These are phyloP conservation scores for Bacillus rossius DNA, from an alignment of 1,140 invertebrate genomes.

Conservation along the genomic window DNA sequence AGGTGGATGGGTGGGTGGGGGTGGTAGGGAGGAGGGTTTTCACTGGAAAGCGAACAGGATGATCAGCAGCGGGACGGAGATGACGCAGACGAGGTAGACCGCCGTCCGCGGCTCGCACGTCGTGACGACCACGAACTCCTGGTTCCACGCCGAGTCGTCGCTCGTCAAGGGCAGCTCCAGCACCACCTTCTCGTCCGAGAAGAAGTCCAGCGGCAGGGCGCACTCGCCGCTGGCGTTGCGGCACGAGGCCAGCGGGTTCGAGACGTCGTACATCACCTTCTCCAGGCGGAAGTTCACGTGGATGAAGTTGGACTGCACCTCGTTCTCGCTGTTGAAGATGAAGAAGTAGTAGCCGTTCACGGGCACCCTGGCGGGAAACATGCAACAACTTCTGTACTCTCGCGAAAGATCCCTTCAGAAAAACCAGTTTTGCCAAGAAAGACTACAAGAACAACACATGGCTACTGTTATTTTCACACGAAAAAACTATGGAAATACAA, in stretches of 20 bases:
- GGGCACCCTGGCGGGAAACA: constrained; percentile 48
- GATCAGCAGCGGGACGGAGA: constrained; percentile 63
- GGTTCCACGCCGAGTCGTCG: constrained; percentile 62
- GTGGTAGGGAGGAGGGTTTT: too few relatives aligned
- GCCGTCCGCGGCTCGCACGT: constrained; percentile 66
- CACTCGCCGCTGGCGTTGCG: constrained; percentile 56
- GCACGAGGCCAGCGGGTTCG: constrained; percentile 46
- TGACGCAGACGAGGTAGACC: constrained; percentile 61
- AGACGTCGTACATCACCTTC: constrained; percentile 61
- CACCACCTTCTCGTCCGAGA: constrained; percentile 56
- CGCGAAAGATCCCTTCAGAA: too few relatives aligned
- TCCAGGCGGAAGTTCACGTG: constrained; percentile 59
- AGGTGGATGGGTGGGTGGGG: too few relatives aligned
- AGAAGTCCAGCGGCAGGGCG: constrained; percentile 58
- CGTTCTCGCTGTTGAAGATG: constrained; percentile 76
- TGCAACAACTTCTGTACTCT: too few relatives aligned
- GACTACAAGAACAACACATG: too few relatives aligned
- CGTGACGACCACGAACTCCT: constrained; percentile 64
- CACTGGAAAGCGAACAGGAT: constrained; percentile 66
- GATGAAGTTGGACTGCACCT: constrained; percentile 62
- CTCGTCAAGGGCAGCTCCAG: constrained; percentile 28
- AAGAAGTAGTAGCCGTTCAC: constrained; percentile 75
- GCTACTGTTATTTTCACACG: too few relatives aligned
- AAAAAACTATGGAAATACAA: too few relatives aligned
- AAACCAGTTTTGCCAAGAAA: too few relatives aligned